Base-by-base conservation (phyloP, 2,888 invertebrate species). In the Dicranocentrus wangi region DNA sequence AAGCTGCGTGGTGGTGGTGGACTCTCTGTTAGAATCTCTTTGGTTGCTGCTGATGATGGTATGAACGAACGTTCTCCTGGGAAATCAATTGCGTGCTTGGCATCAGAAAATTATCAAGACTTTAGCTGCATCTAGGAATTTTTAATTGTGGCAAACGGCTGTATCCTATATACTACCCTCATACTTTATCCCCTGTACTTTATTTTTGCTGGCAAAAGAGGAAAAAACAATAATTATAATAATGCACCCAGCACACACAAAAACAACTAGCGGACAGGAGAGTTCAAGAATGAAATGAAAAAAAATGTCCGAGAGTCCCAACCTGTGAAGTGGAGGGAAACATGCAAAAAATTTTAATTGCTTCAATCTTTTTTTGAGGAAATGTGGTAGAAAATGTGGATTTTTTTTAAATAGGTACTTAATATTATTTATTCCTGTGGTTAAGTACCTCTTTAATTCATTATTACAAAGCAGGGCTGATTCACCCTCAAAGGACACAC, bases 71-170 rank as follows among this genome's bases (percentile, higher is more conserved):
- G 28, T 7, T 27, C 28, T 55, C 76, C 68, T 76, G 76, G 76
- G 76, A 76, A 76, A 76, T 76, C 76, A 76, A 76, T 76, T 76
- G 76, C 76, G 76, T 76, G 76, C 68, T 32, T 32, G 10, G n/a
- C n/a, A n/a, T n/a, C n/a, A 65, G 21, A 75, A 73, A 73, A 63
- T 71, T 73, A 73, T 51, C 42, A 71, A 71, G 19, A 47, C 27
- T 23, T 70, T 69, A n/a, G n/a, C n/a, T n/a, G n/a, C n/a, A n/a
- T n/a, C n/a, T n/a, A n/a, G n/a, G n/a, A n/a, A n/a, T n/a, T n/a
- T n/a, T n/a, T n/a, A n/a, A n/a, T n/a, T n/a, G n/a, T n/a, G n/a
- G n/a, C n/a, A n/a, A n/a, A n/a, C n/a, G n/a, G n/a, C n/a, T n/a
- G n/a, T n/a, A n/a, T n/a, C n/a, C n/a, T n/a, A n/a, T n/a, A n/a